Conservation (phyloP, 2,113 vertebrate species). For the Amphiprion percula region DNA sequence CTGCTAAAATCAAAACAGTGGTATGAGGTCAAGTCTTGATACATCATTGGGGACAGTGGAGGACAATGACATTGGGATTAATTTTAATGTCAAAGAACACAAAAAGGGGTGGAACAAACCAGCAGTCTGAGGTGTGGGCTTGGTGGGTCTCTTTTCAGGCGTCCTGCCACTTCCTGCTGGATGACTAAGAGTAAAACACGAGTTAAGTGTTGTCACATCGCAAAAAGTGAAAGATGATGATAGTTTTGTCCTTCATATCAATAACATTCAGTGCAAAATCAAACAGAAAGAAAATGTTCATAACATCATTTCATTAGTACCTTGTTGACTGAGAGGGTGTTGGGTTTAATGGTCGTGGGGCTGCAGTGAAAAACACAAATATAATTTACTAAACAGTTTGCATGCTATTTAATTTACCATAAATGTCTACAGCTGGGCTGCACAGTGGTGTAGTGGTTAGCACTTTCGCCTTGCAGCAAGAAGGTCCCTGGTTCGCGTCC, state of each 20-base stretch:
- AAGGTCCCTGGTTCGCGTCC: no score
- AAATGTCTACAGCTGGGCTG: background rate
- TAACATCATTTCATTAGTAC: constrained; percentile 33
- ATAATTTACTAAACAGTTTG: background rate
- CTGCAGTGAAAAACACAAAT: constrained; percentile 45
- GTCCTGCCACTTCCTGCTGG: constrained; percentile 29
- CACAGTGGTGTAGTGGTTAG: no score
- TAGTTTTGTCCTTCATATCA: background rate
- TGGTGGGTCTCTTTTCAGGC: constrained; percentile 39
- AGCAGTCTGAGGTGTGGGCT: constrained; percentile 52
- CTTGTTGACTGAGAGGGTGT: constrained; percentile 59
- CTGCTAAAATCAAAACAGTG: background rate
- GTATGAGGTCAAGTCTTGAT: background rate
- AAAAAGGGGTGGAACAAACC: constrained; percentile 38
- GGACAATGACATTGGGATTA: background rate
- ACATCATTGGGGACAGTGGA: background rate
- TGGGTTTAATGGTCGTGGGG: constrained; percentile 51
- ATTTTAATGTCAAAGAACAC: background rate
- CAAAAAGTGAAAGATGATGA: background rate
- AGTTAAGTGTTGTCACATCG: fast-evolving
- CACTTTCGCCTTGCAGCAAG: no score
- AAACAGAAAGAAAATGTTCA: background rate
- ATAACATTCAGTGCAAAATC: background rate
- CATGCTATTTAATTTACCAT: background rate
- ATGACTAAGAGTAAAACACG: constrained; percentile 43